Conservation (phyloP, 2,888 invertebrate genomes). For the Andrena camellia region DNA sequence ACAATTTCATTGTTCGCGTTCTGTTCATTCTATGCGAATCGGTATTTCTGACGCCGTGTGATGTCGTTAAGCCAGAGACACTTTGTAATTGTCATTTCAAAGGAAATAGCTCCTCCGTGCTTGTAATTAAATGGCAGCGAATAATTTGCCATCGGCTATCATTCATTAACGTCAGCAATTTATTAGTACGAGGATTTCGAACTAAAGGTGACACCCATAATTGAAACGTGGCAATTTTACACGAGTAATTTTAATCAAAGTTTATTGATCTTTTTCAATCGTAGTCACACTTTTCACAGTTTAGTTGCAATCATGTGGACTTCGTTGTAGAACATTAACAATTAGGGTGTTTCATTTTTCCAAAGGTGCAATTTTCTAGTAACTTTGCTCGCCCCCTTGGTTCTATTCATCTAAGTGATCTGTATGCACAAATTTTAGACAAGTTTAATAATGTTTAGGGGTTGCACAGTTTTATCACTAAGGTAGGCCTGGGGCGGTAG, state of each 20-base stretch:
- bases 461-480: too few relatives aligned
- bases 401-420: too few relatives aligned
- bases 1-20: conserved; percentile 67
- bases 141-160: conserved; percentile 15
- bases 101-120: conserved; percentile 29
- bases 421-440: too few relatives aligned
- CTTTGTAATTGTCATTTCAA: conserved; percentile 22
- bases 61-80: conserved; percentile 9
- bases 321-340: too few relatives aligned
- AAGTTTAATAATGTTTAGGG: too few relatives aligned
- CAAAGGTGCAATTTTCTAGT: too few relatives aligned
- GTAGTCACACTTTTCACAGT: too few relatives aligned
- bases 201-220: not conserved
- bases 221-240: not conserved
- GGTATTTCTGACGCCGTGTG: conserved; percentile 26
- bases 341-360: too few relatives aligned
- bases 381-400: too few relatives aligned
- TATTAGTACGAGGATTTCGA: conserved; percentile 1
- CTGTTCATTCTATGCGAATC: conserved; percentile 43
- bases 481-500: too few relatives aligned
- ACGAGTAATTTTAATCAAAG: not conserved
- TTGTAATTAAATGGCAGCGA: conserved; percentile 27
- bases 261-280: not conserved
- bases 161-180: conserved; percentile 22
- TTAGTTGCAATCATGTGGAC: too few relatives aligned